Evolutionary conservation across 2,797 vertebrate genomes (phyloP).

Genomic region (Melanotaenia maccullochi): DNA sequence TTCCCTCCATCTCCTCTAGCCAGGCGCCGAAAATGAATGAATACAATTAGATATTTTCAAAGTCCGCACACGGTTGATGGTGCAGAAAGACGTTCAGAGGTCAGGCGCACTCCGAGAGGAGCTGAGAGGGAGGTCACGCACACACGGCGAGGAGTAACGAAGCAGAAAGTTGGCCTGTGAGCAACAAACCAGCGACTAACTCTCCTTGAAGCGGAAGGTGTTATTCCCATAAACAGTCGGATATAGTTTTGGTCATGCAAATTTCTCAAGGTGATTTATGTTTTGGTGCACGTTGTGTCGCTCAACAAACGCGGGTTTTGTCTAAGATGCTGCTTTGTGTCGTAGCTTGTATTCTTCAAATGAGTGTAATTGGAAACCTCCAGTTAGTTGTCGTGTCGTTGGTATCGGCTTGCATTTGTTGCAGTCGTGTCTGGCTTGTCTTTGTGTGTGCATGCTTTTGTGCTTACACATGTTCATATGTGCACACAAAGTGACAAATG

Average conservation of each 20-base stretch:
- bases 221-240: constrained; percentile 60
- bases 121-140: constrained; percentile 63
- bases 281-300: constrained; percentile 50
- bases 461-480: constrained; percentile 1
- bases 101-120: constrained; percentile 59
- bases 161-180: constrained; percentile 67
- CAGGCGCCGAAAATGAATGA: constrained; percentile 86
- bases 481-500: constrained; percentile 34
- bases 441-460: constrained; percentile 33
- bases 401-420: constrained; percentile 37
- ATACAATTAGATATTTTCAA: constrained; percentile 87
- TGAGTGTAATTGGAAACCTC: constrained; percentile 22
- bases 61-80: constrained; percentile 68
- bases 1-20: constrained; percentile 76
- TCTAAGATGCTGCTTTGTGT: constrained; percentile 5
- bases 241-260: constrained; percentile 54
- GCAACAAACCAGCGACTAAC: constrained; percentile 62
- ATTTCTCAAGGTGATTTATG: constrained; percentile 57
- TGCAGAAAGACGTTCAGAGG: constrained; percentile 68
- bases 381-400: not conserved
- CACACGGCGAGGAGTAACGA: constrained; percentile 56
- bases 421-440: constrained; percentile 21
- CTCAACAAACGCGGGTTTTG: constrained; percentile 34
- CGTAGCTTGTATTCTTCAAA: constrained; percentile 16
- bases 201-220: constrained; percentile 61